Base-by-base conservation (phyloP, 2,797 vertebrate genomes). In the Bovichtus diacanthus region DNA sequence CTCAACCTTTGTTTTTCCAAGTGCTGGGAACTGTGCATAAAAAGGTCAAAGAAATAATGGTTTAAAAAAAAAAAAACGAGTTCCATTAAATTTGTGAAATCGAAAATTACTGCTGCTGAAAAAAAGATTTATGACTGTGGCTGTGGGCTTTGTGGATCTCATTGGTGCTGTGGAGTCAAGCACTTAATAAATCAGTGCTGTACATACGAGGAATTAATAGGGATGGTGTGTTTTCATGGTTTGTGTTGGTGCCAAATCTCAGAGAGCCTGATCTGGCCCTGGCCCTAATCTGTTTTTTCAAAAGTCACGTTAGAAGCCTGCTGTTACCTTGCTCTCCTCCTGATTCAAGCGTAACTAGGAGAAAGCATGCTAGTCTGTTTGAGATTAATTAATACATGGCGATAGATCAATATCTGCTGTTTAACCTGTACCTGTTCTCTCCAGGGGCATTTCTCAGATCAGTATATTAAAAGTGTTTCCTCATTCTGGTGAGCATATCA, bases 161-260 rank as follows among this genome's bases (percentile, higher is more conserved):
- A 74, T 78, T 85, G 94, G 91, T 87, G 92, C 92, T 90, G 90
- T 74, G 81, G 87, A 87, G 83, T 82, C 87, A 93, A 95, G 93
- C 96, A 97, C 95, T 95, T 95, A 91, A 96, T 97, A 96, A 96
- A 97, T 97, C 96, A 97, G 87, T 43, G 81, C 81, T 76, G 76
- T 74, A 86, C 89, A 88, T 88, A 84, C 90, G 89, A 88, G 85
- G 88, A 83, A 91, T 94, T 94, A 93, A 92, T 90, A 91, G 82
- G 80, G 84, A 88, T 75, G 82, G 85, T 87, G 87, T 93, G 84
- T 83, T 90, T 93, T 92, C 84, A 86, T 80, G 89, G 90, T 88
- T 88, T 93, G 84, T 84, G 81, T 78, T 59, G 74, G 73, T 81
- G 93, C 92, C 94, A 94, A 88, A 90, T 93, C 87, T 87, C 81